Percentiles rank a stretch among this genome's conserved stretches.
phyloP scores from a whole-genome alignment of 2,797 vertebrate species.

The Dryobates pubescens region DNA sequence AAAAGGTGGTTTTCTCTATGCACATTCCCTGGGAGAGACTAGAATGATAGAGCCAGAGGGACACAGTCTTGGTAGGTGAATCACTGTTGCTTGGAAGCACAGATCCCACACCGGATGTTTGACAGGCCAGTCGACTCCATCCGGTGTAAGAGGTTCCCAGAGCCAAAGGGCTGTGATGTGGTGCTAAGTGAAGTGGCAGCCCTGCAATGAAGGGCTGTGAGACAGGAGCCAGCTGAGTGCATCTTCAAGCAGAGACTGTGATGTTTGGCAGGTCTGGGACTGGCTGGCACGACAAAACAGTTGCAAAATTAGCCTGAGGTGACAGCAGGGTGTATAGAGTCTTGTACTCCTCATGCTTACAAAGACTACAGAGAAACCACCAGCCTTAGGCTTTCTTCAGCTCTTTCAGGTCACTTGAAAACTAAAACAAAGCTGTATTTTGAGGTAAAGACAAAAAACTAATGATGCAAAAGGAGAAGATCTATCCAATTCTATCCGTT shows the following conservation, averaged over 20 bases:
- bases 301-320: not conserved
- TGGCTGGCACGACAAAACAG: not conserved
- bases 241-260: not conserved
- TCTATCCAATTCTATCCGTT: not conserved
- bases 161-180: not conserved
- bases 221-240: not conserved
- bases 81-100: not conserved
- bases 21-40: not conserved
- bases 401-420: not conserved
- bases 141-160: not conserved
- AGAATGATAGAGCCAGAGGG: not conserved
- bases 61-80: not conserved
- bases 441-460: not conserved
- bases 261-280: not conserved
- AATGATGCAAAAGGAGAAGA: not conserved
- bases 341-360: not conserved
- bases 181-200: not conserved
- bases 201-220: not conserved
- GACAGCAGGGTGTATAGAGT: not conserved
- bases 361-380: not conserved
- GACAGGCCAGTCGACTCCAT: not conserved
- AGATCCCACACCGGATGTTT: not conserved
- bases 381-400: not conserved
- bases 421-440: not conserved
- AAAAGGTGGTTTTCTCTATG: not conserved